Percentiles rank a stretch among this genome's conserved stretches.
phyloP scores from a whole-genome alignment of 37 sponge, comb jelly and placozoan species.

The Diacarnus erythraeanus region DNA sequence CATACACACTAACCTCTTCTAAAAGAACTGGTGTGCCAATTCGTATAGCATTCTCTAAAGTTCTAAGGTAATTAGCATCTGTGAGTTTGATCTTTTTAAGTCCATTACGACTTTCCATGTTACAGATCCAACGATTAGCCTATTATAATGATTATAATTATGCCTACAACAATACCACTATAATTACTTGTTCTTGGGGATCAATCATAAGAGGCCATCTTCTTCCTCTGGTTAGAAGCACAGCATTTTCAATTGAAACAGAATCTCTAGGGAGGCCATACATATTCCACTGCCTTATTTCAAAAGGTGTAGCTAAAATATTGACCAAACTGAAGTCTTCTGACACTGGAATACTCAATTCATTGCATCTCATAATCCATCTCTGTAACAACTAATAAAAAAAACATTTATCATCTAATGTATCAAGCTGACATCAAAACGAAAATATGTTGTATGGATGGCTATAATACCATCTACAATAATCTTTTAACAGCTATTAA shows the following conservation, averaged over 20 bases:
- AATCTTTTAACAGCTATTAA: no score
- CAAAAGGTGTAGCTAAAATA: constrained; percentile 86
- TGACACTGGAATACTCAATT: constrained; percentile 92
- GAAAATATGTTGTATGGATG: no score
- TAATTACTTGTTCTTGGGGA: constrained; percentile 93
- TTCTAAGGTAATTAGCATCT: constrained; percentile 95
- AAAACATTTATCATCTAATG: no score
- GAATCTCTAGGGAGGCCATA: constrained; percentile 94
- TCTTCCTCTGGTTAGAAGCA: constrained; percentile 89
- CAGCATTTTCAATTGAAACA: constrained; percentile 98
- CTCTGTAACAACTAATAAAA: constrained; percentile 61
- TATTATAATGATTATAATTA: no score
- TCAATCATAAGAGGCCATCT: constrained; percentile 99
- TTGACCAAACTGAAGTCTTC: constrained; percentile 62
- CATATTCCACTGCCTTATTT: constrained; percentile 97
- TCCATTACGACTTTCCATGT: constrained; percentile 92
- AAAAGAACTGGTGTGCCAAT: constrained; percentile 96
- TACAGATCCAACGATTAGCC: constrained; percentile 95
- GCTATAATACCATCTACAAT: no score
- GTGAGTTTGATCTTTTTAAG: constrained; percentile 96
- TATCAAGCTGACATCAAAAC: no score
- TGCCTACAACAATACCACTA: background rate
- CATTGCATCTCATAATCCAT: constrained; percentile 88
- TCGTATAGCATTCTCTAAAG: constrained; percentile 97
- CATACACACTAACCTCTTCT: constrained; percentile 72